phyloP scores from a whole-genome alignment of 1,140 invertebrate species.

The Aphelinus atriplicis region DNA sequence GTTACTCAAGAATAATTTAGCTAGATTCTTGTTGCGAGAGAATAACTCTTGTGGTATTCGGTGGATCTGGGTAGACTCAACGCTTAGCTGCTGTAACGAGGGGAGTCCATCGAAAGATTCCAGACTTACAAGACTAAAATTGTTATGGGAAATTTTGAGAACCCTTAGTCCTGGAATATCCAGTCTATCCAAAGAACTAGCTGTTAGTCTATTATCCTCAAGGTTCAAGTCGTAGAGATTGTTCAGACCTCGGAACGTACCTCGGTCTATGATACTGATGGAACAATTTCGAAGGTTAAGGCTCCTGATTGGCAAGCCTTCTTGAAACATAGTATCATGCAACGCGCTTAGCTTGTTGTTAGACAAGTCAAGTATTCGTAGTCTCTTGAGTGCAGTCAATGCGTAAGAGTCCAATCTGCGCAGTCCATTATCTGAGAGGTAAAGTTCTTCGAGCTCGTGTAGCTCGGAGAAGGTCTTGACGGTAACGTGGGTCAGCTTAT shows the following conservation, averaged over 20 bases:
- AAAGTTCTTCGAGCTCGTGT: conserved; percentile 74
- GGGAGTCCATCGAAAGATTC: conserved; percentile 78
- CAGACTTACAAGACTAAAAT: conserved; percentile 76
- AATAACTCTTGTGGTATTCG: conserved; percentile 77
- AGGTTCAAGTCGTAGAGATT: conserved; percentile 78
- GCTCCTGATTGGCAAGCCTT: conserved; percentile 68
- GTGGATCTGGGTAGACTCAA: conserved; percentile 77
- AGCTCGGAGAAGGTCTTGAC: conserved; percentile 77
- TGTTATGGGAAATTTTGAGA: conserved; percentile 79
- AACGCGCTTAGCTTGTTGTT: conserved; percentile 70
- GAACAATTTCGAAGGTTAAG: conserved; percentile 73
- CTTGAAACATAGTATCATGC: conserved; percentile 72
- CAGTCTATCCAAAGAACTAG: conserved; percentile 75
- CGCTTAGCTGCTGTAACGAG: conserved; percentile 76
- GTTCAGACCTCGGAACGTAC: conserved; percentile 73
- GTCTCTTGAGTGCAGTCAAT: conserved; percentile 69
- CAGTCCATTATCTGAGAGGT: conserved; percentile 71
- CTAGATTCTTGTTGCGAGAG: conserved; percentile 79
- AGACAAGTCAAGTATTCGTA: conserved; percentile 72
- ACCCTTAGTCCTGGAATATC: conserved; percentile 79
- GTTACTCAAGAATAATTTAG: conserved; percentile 75
- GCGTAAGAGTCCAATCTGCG: conserved; percentile 69
- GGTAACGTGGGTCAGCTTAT: conserved; percentile 73
- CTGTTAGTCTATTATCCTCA: conserved; percentile 77
- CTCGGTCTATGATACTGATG: conserved; percentile 71